Percentiles rank a stretch among this genome's conserved stretches.
Conservation (phyloP, 2,888 invertebrate genomes). For the Trilocha varians region DNA sequence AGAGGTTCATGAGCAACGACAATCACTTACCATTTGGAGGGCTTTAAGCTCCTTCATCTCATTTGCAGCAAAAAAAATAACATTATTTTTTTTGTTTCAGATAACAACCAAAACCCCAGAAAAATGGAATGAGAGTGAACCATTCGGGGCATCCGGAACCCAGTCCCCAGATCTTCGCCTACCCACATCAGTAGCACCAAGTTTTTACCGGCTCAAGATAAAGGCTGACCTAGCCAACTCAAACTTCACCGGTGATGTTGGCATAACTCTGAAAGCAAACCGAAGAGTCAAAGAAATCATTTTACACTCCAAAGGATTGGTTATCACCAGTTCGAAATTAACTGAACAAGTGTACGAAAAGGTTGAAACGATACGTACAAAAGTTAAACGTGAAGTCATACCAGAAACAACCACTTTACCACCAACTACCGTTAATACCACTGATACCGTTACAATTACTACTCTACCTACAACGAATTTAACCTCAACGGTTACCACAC, state of each 20-base stretch:
- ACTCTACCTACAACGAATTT: slow-evolving; percentile 5
- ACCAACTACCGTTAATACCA: slow-evolving; percentile 9
- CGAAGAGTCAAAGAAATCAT: slow-evolving; percentile 51
- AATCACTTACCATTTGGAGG: no score
- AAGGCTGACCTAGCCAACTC: slow-evolving; percentile 63
- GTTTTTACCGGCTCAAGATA: slow-evolving; percentile 71
- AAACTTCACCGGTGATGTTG: slow-evolving; percentile 54
- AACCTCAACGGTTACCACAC: slow-evolving; percentile 13
- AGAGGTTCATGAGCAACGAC: no score
- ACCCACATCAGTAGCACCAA: slow-evolving; percentile 65
- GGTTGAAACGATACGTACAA: slow-evolving; percentile 34
- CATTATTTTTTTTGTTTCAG: slow-evolving; percentile 1
- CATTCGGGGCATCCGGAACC: slow-evolving; percentile 37
- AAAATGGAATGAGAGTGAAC: slow-evolving; percentile 58
- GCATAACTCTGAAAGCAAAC: slow-evolving; percentile 58
- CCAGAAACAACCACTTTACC: slow-evolving; percentile 8
- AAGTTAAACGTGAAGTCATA: slow-evolving; percentile 34
- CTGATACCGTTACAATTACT: slow-evolving; percentile 11
- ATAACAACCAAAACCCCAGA: slow-evolving; percentile 17
- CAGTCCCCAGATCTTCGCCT: slow-evolving; percentile 52
- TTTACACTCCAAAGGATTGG: slow-evolving; percentile 67
- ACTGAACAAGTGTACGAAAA: slow-evolving; percentile 62
- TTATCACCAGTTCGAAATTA: slow-evolving; percentile 44
- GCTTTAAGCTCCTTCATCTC: no score
- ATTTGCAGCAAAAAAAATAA: no score